Conservation (phyloP, 1,140 invertebrate species). For the Neodiprion lecontei region DNA sequence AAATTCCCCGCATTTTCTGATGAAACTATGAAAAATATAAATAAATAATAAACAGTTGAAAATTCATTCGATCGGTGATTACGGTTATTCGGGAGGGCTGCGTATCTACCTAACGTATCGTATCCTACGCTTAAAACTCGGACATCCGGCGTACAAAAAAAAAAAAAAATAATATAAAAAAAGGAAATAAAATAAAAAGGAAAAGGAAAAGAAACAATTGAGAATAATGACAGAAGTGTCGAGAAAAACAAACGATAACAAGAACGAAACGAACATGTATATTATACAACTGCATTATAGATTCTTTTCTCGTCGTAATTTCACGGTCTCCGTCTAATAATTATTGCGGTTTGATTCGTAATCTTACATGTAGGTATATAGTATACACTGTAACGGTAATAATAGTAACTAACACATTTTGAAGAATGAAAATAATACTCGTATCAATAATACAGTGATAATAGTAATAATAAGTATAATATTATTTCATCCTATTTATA, state of each 20-base stretch:
- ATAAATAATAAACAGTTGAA: too few relatives aligned
- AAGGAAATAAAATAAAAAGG: background rate
- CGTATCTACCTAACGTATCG: conserved; percentile 48
- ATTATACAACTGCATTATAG: too few relatives aligned
- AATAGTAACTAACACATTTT: background rate
- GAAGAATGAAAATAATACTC: background rate
- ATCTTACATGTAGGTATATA: too few relatives aligned
- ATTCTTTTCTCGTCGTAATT: too few relatives aligned
- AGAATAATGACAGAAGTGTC: background rate
- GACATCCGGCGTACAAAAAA: background rate
- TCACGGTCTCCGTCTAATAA: too few relatives aligned
- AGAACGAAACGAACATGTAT: background rate
- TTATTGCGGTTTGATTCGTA: too few relatives aligned
- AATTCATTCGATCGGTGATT: background rate
- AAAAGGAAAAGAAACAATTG: too few relatives aligned
- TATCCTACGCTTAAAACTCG: conserved; percentile 33
- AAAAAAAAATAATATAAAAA: background rate
- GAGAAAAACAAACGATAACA: background rate
- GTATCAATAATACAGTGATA: background rate
- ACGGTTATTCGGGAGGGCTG: conserved; percentile 32
- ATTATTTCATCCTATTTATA: too few relatives aligned
- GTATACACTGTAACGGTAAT: background rate
- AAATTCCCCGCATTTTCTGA: background rate
- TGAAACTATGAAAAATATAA: background rate
- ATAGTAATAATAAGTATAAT: conserved; percentile 3